phyloP scores from a whole-genome alignment of 2,797 vertebrate species.

The Oryzias sinensis region DNA sequence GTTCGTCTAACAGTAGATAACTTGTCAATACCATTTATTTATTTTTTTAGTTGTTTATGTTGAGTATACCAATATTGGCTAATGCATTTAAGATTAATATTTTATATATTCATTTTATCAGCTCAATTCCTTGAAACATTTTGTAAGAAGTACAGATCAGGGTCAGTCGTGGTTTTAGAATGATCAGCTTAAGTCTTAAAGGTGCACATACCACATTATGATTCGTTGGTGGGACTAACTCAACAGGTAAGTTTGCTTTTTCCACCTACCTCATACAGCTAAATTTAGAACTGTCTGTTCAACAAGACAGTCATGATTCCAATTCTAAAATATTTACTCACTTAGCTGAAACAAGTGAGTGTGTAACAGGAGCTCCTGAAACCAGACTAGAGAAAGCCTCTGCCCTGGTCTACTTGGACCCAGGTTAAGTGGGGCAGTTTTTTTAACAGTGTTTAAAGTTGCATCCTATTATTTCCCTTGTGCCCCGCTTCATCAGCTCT shows the following conservation, averaged over 20 bases:
- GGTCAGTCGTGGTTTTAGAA: conserved; percentile 74
- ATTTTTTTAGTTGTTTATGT: not conserved
- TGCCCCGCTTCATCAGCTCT: conserved; percentile 63
- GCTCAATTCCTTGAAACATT: conserved; percentile 62
- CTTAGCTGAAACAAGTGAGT: conserved; percentile 54
- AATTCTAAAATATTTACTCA: conserved; percentile 65
- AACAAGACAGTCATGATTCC: conserved; percentile 64
- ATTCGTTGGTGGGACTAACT: conserved; percentile 7
- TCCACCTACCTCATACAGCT: conserved; percentile 26
- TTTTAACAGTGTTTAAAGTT: conserved; percentile 46
- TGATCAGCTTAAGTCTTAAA: conserved; percentile 32
- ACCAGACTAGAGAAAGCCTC: conserved; percentile 35
- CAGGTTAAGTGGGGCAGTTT: conserved; percentile 42
- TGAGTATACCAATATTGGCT: no score
- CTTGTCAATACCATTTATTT: not conserved
- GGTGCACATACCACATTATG: conserved; percentile 11
- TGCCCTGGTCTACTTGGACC: conserved; percentile 17
- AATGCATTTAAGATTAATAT: no score
- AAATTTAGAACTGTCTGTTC: conserved; percentile 59
- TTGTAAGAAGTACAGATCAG: conserved; percentile 82
- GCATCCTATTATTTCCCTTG: conserved; percentile 43
- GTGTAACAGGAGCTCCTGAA: conserved; percentile 41
- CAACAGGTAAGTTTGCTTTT: conserved; percentile 58
- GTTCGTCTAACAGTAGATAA: not conserved
- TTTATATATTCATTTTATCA: conserved; percentile 3